Evolutionary conservation across 2,797 vertebrate genomes (phyloP).

Genomic region (Leptatherina wallacei): DNA sequence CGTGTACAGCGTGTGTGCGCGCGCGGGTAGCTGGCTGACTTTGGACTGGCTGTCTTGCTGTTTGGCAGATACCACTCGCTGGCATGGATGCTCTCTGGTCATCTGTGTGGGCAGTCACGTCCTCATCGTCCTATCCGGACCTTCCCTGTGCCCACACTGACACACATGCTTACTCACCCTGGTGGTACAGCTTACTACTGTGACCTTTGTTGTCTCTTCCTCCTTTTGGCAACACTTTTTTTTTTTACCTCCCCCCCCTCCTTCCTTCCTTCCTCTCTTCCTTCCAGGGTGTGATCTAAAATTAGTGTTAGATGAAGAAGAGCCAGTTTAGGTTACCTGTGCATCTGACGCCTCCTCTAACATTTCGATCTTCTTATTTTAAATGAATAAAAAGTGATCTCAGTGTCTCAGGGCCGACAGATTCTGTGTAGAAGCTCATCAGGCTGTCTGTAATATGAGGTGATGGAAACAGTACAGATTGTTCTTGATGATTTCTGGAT

Average conservation of each 20-base stretch:
- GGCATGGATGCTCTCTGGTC: conserved; percentile 58
- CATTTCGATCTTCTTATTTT: neutral
- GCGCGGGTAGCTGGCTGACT: conserved; percentile 51
- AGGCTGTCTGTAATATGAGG: neutral
- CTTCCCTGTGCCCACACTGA: conserved; percentile 34
- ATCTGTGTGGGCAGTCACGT: conserved; percentile 60
- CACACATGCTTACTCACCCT: conserved; percentile 15
- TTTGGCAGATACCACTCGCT: conserved; percentile 66
- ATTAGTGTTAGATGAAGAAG: conserved; percentile 54
- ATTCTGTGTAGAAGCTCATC: conserved; percentile 1
- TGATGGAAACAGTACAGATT: conserved; percentile 20
- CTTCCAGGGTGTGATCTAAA: conserved; percentile 53
- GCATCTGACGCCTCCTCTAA: conserved; percentile 21
- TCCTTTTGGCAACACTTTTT: conserved; percentile 60
- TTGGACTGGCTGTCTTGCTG: conserved; percentile 54
- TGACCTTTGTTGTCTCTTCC: conserved; percentile 63
- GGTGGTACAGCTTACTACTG: conserved; percentile 49
- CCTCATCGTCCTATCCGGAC: conserved; percentile 63
- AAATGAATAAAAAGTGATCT: neutral
- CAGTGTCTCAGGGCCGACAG: neutral
- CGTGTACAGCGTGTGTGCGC: neutral
- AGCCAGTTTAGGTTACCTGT: conserved; percentile 52
- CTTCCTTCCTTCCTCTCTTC: conserved; percentile 43
- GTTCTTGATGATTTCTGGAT: conserved; percentile 19
- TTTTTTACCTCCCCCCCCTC: conserved; percentile 27